Evolutionary conservation across 2,113 vertebrate species (phyloP), one percentile per base, ranked within the genome.

Genomic region (Nothocercus julius): DNA sequence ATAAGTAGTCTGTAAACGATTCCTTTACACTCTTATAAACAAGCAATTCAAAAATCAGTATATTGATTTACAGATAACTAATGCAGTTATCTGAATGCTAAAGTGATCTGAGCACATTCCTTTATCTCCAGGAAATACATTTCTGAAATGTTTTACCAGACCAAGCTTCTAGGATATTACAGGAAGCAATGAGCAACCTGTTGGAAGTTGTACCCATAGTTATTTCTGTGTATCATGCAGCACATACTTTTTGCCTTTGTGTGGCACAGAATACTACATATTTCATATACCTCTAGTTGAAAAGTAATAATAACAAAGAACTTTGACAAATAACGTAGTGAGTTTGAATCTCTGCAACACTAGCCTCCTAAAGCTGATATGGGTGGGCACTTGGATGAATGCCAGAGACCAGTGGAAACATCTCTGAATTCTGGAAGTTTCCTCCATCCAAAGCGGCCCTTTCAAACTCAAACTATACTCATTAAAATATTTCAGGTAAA

Each of bases 31-130:
- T 42, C 44, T 69, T 94, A 89, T 59, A 92, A 95, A 89, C 67
- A 95, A 97, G 51, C 49, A 91, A 92, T 93, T 66, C 3, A 44
- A 86, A 96, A 95, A 92, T 83, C 79, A 90, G 92, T 94, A 68
- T 69, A 93, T 59, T 66, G 76, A 84, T 70, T 94, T 92, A 94
- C 54, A 92, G 86, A 85, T 58, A 96, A 97, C 38, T 83, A 84
- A 92, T 47, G 53, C 9, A 87, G 81, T 63, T 95, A 56, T 88
- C 79, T 81, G 61, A 30, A 83, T 42, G 11, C 24, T 51, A n/a
- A 91, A 58, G 54, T 78, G 47, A 85, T 68, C 42, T 85, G 82
- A 93, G 18, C 51, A 56, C 27, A 44, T 49, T 74, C 49, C 8
- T 90, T 93, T 69, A 85, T 49, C 45, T 79, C 62, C 56, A 88